Conservation (phyloP, 2,888 invertebrate genomes). For the Sesamia inferens region DNA sequence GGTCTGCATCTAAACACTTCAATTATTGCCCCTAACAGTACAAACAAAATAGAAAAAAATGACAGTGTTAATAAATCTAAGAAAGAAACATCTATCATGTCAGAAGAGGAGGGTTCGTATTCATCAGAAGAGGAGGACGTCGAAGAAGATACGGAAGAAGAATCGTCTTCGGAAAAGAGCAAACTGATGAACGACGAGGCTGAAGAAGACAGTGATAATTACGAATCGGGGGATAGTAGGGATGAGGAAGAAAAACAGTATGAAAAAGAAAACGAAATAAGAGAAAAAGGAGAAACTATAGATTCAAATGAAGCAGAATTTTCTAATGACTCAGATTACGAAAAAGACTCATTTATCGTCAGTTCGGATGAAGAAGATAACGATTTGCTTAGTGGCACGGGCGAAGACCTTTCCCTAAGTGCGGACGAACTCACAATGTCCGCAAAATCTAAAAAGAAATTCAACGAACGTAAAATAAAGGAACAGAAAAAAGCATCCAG, state of each 20-base stretch:
- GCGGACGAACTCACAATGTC: conserved; percentile 85
- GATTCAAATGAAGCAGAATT: conserved; percentile 83
- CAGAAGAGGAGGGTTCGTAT: conserved; percentile 48
- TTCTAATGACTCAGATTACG: conserved; percentile 85
- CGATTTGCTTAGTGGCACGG: conserved; percentile 83
- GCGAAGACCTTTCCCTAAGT: conserved; percentile 83
- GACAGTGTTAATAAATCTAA: conserved; percentile 49
- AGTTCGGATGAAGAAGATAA: conserved; percentile 86
- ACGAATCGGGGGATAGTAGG: conserved; percentile 87
- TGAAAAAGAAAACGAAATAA: conserved; percentile 86
- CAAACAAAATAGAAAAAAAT: conserved; percentile 56
- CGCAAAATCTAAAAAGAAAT: conserved; percentile 84
- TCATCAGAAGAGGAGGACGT: conserved; percentile 59
- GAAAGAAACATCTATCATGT: conserved; percentile 42
- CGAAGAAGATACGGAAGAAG: conserved; percentile 70
- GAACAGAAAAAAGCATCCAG: conserved; percentile 85
- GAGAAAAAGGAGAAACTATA: conserved; percentile 87
- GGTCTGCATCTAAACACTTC: conserved; percentile 78
- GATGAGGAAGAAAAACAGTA: conserved; percentile 86
- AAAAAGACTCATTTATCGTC: conserved; percentile 89
- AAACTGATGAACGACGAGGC: conserved; percentile 80
- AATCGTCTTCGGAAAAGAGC: conserved; percentile 64
- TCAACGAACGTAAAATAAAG: conserved; percentile 80
- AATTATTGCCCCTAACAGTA: conserved; percentile 70
- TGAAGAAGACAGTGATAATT: conserved; percentile 82